Conservation (phyloP, 2,888 invertebrate genomes). For the Philonicus albiceps region DNA sequence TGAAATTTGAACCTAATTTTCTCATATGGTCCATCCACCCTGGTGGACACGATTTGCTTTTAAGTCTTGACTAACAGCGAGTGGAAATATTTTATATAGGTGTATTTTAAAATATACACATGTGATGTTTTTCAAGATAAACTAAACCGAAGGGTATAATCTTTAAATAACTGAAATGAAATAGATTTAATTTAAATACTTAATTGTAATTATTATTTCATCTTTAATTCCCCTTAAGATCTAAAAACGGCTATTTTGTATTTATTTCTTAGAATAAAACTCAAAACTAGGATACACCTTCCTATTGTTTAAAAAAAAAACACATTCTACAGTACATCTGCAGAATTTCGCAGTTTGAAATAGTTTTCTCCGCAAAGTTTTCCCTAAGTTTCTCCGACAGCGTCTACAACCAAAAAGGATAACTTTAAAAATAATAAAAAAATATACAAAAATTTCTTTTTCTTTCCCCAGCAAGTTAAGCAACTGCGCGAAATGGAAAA, state of each 20-base stretch:
- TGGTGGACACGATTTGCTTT: too few relatives aligned
- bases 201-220: not conserved
- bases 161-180: too few relatives aligned
- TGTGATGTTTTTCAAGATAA: too few relatives aligned
- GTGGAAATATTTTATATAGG: too few relatives aligned
- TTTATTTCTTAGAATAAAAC: not conserved
- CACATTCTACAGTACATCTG: not conserved
- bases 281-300: not conserved
- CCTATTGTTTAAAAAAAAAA: not conserved
- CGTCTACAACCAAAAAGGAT: not conserved
- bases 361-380: not conserved
- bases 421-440: not conserved
- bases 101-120: too few relatives aligned
- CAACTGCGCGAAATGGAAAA: not conserved
- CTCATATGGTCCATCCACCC: too few relatives aligned
- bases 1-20: too few relatives aligned
- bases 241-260: not conserved
- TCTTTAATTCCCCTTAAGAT: not conserved
- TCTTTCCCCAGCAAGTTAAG: not conserved
- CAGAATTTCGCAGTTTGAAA: not conserved
- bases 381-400: not conserved
- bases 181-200: too few relatives aligned
- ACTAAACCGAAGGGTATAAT: too few relatives aligned
- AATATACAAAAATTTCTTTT: not conserved
- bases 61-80: too few relatives aligned